Base-by-base conservation (phyloP, 2,113 vertebrate genomes). In the Chinchilla lanigera region DNA sequence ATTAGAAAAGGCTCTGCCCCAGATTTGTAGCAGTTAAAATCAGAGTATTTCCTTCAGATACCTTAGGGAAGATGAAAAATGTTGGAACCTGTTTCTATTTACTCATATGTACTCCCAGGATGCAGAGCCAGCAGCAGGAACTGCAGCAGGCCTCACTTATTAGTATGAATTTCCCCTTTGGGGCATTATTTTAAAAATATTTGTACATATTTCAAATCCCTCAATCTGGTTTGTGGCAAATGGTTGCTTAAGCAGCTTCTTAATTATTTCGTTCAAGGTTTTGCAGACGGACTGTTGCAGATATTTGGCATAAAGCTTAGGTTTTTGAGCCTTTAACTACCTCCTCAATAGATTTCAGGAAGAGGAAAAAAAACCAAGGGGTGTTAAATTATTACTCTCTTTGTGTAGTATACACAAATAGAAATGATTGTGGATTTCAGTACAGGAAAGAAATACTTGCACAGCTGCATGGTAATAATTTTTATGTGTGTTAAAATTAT, bases 211-310 rank as follows among this genome's bases (percentile, higher is more conserved):
- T 98, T 97, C 94, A 97, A 96, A 97, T 97, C 95, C 93, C 78
- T 98, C 97, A 97, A 95, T 98, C 98, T 97, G 96, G 96, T 97
- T 97, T 97, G 96, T 95, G 81, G 97, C 97, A 97, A 97, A 97
- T 97, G 96, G 97, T 88, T 97, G 71, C 90, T 97, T 97, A 97
- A 97, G 77, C 95, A 97, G 96, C 93, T 92, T 96, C 96, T 97
- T 97, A 96, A 96, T 98, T 95, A 96, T 95, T 98, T 95, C 44
- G 20, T 96, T 97, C 58, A 82, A 88, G 96, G 89, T 95, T 97
- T 93, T 97, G 86, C 85, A 89, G 92, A 97, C 97, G 52, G 77
- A 77, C 84, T 95, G 84, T 96, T 97, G 96, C 50, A 94, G 77
- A 94, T 94, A 97, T 95, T 97, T 96, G 96, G 96, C 95, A 90